Base-by-base conservation (phyloP, 2,888 invertebrate species). In the Tuta absoluta region DNA sequence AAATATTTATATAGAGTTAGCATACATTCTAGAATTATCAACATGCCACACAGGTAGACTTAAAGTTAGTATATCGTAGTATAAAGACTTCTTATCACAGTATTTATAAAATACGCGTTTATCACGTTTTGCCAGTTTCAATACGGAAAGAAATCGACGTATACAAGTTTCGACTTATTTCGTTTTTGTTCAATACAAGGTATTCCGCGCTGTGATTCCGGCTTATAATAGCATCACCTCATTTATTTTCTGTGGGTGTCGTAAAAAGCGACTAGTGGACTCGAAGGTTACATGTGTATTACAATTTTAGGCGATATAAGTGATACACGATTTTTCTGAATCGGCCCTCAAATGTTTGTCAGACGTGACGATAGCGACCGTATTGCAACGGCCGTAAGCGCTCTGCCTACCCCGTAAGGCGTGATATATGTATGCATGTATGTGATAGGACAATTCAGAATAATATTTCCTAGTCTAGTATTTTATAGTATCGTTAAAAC, bases 401-500 rank as follows among this genome's bases (percentile, higher is more conserved):
- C n/a, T n/a, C n/a, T n/a, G n/a, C n/a, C n/a, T n/a, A n/a, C n/a
- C n/a, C n/a, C n/a, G n/a, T n/a, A n/a, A n/a, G n/a, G n/a, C n/a
- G n/a, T n/a, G n/a, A n/a, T 41, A 41, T 14, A 45, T 5, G n/a
- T 45, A 45, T n/a, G n/a, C n/a, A n/a, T n/a, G n/a, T n/a, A 53
- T 14, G 5, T 23, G 51, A 53, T 53, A 45, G n/a, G 45, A n/a
- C 17, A 45, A 17, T 45, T 23, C 7, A 4, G 23, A 53, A 14
- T 14, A 24, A 12, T 24, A 23, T 23, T 53, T 53, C 51, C 51
- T 24, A 24, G 23, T 11, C 2, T 51, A 28, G 28, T 28, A 23
- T 53, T 53, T 53, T 53, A 53, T 19, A 53, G 24, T 12, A 24
- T 23, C 23, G 51, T 23, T 53, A 53, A 53, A 53, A 45, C 45